Conservation (phyloP, 2,797 vertebrate genomes). For the Syndactyla subalaris region DNA sequence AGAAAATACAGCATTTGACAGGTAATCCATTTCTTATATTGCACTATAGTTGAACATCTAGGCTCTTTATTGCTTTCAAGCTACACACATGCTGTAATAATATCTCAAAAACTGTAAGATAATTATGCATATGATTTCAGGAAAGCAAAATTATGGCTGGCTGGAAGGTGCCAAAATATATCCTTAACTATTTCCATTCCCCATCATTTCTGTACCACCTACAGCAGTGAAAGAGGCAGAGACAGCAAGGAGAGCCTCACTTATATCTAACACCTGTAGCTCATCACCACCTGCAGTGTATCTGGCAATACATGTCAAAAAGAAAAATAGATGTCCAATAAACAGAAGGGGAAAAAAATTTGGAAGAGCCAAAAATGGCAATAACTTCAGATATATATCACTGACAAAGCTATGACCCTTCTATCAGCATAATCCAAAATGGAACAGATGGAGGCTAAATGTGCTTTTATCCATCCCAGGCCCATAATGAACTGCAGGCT, state of each 20-base stretch:
- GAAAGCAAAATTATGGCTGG: background rate
- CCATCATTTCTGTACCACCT: background rate
- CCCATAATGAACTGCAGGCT: background rate
- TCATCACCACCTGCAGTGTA: background rate
- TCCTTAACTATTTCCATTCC: background rate
- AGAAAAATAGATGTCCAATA: background rate
- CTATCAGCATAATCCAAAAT: background rate
- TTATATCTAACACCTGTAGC: background rate
- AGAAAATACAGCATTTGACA: background rate
- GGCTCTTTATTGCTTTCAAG: background rate
- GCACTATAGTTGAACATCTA: background rate
- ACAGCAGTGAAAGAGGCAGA: background rate
- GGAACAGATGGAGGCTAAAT: background rate
- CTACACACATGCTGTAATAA: background rate
- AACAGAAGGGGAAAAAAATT: background rate
- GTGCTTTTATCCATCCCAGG: background rate
- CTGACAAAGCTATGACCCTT: conserved; percentile 2
- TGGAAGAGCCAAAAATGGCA: background rate
- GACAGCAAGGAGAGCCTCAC: background rate
- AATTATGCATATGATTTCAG: background rate
- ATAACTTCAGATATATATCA: background rate
- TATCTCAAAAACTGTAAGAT: background rate
- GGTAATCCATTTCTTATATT: background rate
- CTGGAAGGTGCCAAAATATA: background rate
- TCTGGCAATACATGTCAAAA: background rate